phyloP scores from a whole-genome alignment of 2,888 invertebrate species.

The Cinara cedri region DNA sequence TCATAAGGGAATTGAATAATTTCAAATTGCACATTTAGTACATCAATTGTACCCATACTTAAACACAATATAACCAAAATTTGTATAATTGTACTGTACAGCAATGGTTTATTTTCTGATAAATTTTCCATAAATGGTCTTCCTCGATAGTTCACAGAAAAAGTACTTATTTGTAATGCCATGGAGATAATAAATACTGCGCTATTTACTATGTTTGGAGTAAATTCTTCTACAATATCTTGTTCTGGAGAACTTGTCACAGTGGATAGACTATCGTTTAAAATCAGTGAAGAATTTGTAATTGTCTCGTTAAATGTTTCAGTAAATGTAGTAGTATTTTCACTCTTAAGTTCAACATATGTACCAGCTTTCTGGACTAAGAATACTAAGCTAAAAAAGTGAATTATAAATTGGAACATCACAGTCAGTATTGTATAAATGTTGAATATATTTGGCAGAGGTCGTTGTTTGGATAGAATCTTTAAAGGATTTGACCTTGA shows the following conservation, averaged over 20 bases:
- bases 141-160: slow-evolving; percentile 98
- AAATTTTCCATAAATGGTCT: slow-evolving; percentile 99
- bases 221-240: slow-evolving; percentile 79
- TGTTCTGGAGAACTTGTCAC: slow-evolving; percentile 62
- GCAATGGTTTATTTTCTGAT: slow-evolving; percentile 85
- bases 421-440: slow-evolving; percentile 96
- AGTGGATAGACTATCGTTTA: slow-evolving; percentile 4
- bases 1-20: slow-evolving; percentile 83
- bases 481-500: slow-evolving; percentile 94
- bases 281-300: background rate
- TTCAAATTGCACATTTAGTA: slow-evolving; percentile 88
- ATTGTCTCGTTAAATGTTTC: no score
- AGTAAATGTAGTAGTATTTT: background rate
- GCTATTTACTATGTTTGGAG: slow-evolving; percentile 93
- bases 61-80: slow-evolving; percentile 82
- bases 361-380: slow-evolving; percentile 79
- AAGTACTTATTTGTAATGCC: slow-evolving; percentile 96
- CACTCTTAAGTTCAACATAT: slow-evolving; percentile 18
- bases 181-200: slow-evolving; percentile 98
- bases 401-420: slow-evolving; percentile 90
- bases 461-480: slow-evolving; percentile 89
- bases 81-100: slow-evolving; percentile 88
- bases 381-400: slow-evolving; percentile 89
- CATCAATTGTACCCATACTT: slow-evolving; percentile 83
- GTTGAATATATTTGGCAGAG: slow-evolving; percentile 98